phyloP scores from a whole-genome alignment of 1,140 invertebrate species.

The Rhopalosiphum maidis region DNA sequence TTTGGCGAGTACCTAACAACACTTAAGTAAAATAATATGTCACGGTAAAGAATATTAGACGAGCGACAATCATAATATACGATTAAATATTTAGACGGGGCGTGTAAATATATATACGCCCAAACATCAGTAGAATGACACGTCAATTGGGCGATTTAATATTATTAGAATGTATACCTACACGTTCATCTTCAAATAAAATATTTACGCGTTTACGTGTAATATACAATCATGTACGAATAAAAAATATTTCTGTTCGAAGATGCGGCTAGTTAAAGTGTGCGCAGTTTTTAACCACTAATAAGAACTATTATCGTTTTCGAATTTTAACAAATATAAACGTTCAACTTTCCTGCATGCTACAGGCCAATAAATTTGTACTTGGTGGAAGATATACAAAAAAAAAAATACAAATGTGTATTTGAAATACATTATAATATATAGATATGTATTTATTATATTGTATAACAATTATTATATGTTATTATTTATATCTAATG shows the following conservation, averaged over 20 bases:
- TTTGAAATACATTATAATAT: too few relatives aligned
- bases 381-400: too few relatives aligned
- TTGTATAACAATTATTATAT: too few relatives aligned
- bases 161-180: background rate
- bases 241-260: background rate
- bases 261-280: background rate
- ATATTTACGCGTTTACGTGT: background rate
- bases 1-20: background rate
- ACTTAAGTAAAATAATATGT: background rate
- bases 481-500: too few relatives aligned
- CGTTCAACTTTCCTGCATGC: too few relatives aligned
- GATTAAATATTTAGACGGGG: background rate
- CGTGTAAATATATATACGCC: background rate
- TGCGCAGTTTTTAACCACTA: background rate
- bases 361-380: too few relatives aligned
- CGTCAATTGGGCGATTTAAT: background rate
- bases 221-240: accelerated
- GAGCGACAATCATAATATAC: background rate
- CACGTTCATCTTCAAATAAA: background rate
- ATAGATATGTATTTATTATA: too few relatives aligned
- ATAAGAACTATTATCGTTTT: too few relatives aligned
- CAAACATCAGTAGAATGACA: background rate
- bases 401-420: too few relatives aligned
- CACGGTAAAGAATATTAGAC: background rate
- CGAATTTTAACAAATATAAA: too few relatives aligned